Base-by-base conservation (phyloP, 2,113 vertebrate species). In the Hippolais icterina region DNA sequence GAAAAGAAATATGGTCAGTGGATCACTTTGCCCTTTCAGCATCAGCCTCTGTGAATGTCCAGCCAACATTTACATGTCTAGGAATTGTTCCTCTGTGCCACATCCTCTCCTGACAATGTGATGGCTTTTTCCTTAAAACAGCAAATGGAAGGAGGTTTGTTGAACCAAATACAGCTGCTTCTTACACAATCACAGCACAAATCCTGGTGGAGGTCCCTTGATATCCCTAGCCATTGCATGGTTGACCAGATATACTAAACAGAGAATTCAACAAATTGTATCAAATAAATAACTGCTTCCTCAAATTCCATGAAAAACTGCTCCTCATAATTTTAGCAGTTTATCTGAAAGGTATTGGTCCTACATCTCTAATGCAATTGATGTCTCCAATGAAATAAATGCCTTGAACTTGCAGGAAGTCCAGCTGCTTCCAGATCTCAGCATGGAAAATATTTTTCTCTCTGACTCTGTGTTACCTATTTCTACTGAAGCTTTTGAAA, bases 41-140 rank as follows among this genome's bases (percentile, higher is more conserved):
- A 50, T 6, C 0, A 0, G 39, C 9, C 13, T 42, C 44, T 60
- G 49, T 33, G 57, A 79, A 18, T 8, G 12, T 33, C 37, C 37
- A 65, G 56, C n/a, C 59, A 83, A 41, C 19, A 53, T 0, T 17
- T 12, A 47, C 6, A 23, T 0, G 6, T 9, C 28, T 41, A 83
- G 37, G 33, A 89, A 37, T 9, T 2, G 1, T 29, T 80, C 28
- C 49, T n/a, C 33, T 19, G 19, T 3, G 8, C 18, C 19, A 78
- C 10, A 28, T 69, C 15, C n/a, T 84, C 27, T 70, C 42, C 69
- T 65, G 46, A 74, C 19, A 37, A 10, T 39, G 39, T 39, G 57
- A 69, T 5, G 4, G 28, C 33, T 53, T 8, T 66, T 69, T 79
- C 20, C 28, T 64, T 1, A 2, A 75, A 92, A 60, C 6, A 28